Evolutionary conservation across 2,113 vertebrate species (phyloP), one percentile per base, ranked within the genome.

Genomic region (Rousettus leschenaultii): DNA sequence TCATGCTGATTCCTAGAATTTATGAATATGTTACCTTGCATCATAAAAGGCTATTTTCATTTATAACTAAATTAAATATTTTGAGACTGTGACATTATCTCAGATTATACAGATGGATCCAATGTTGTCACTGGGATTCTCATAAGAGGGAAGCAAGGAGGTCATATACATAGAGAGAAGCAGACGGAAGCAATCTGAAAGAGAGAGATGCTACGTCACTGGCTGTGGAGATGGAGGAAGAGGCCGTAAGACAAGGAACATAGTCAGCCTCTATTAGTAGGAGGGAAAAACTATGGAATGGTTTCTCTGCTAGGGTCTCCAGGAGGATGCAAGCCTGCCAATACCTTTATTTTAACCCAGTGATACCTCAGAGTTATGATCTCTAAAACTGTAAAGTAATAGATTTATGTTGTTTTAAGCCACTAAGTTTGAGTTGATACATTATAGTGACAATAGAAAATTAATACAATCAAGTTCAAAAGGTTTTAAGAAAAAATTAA

Each of bases 401-500:
- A n/a, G 40, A 70, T 94, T 43, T 43, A 4, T 7, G 1, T 33
- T 93, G 26, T 73, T 79, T 16, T 43, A 92, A 89, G 14, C 6
- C 30, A 80, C 40, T 30, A 9, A 33, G 2, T 86, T n/a, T 86
- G 45, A 71, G 16, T 21, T 48, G 40, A 48, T 19, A 66, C 40
- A 11, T 38, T 68, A 79, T 13, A n/a, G 5, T 48, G 43, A 40
- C 22, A 74, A 53, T 22, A 55, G 53, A 35, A 43, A 82, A 73
- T 30, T 6, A 55, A 61, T 53, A 21, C 7, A 85, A 11, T 51
- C 24, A 43, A 3, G 2, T 63, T 71, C 89, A 89, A 90, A 71
- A 66, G 15, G 13, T 71, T 4, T 73, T 79, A 73, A 66, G 30
- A 66, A 57, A 84, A 84, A 84, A 83, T 45, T 83, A 66, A 74